A percentile compares a stretch with the other conserved stretches of the same genome.
Conservation (phyloP, 2,888 invertebrate species). For the Tachina grossa region DNA sequence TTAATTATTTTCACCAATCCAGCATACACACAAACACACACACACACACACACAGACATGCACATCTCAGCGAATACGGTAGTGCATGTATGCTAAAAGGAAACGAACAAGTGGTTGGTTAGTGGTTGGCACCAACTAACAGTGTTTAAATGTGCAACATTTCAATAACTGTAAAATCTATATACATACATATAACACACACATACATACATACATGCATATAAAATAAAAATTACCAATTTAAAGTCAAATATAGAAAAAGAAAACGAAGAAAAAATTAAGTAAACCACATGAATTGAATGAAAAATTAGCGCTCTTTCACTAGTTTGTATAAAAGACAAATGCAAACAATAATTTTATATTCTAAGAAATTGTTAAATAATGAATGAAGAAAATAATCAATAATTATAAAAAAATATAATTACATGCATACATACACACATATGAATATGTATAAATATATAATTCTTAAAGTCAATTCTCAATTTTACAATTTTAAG, state of each 20-base stretch:
- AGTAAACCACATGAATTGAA: not conserved
- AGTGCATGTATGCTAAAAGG: not conserved
- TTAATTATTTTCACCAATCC: not conserved
- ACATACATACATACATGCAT: not conserved
- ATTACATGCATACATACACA: too few species aligned
- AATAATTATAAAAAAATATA: conserved; percentile 12
- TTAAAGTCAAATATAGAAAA: not conserved
- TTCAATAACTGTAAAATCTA: not conserved
- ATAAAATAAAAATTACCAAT: not conserved
- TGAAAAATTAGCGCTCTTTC: not conserved
- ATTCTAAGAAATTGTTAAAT: conserved; percentile 20
- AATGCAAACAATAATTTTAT: conserved; percentile 10
- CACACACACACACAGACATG: not conserved
- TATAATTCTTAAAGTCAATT: conserved; percentile 32
- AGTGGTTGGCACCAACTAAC: not conserved
- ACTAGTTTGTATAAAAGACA: conserved; percentile 32
- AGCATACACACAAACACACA: not conserved
- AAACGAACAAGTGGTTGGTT: not conserved
- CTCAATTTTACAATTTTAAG: not conserved
- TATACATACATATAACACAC: not conserved
- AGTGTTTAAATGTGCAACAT: too few species aligned
- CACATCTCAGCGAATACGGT: not conserved
- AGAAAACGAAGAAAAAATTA: not conserved
- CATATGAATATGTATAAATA: not conserved
- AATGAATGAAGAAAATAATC: conserved; percentile 9